These are phyloP conservation scores for Erpobdella octoculata DNA, from an alignment of 2,888 invertebrate genomes.

Conservation along the genomic window DNA sequence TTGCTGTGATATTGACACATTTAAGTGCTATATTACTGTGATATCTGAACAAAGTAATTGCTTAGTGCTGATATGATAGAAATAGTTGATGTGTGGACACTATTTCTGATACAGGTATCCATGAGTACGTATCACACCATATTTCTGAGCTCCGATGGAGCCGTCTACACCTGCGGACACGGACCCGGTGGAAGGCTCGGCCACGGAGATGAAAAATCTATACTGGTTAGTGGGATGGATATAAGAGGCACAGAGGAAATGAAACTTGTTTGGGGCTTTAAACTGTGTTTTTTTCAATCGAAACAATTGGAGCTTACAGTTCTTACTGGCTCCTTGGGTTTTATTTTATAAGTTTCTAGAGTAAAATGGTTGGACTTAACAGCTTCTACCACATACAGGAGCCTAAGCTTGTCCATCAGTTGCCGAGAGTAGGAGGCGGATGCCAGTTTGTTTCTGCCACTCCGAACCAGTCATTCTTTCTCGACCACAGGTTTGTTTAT, in stretches of 20 bases:
- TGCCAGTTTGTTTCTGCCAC: conserved; percentile 57
- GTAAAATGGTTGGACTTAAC: conserved; percentile 38
- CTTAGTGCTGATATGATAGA: too few species aligned
- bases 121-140: conserved; percentile 70
- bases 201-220: conserved; percentile 57
- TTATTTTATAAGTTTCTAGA: conserved; percentile 47
- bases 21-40: too few species aligned
- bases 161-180: conserved; percentile 71
- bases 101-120: conserved; percentile 57
- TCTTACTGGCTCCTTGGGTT: not conserved
- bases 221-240: conserved; percentile 43
- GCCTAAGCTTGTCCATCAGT: conserved; percentile 43
- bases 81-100: too few species aligned
- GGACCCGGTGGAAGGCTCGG: conserved; percentile 71
- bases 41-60: too few species aligned
- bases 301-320: not conserved
- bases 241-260: too few species aligned
- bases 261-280: not conserved
- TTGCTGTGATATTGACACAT: too few species aligned
- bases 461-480: conserved; percentile 60
- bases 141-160: conserved; percentile 59
- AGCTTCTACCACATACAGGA: conserved; percentile 39
- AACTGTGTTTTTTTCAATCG: not conserved
- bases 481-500: conserved; percentile 57
- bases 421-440: conserved; percentile 50